These are phyloP conservation scores for Gadopsis marmoratus DNA, from an alignment of 2,797 vertebrate genomes.

Conservation along the genomic window DNA sequence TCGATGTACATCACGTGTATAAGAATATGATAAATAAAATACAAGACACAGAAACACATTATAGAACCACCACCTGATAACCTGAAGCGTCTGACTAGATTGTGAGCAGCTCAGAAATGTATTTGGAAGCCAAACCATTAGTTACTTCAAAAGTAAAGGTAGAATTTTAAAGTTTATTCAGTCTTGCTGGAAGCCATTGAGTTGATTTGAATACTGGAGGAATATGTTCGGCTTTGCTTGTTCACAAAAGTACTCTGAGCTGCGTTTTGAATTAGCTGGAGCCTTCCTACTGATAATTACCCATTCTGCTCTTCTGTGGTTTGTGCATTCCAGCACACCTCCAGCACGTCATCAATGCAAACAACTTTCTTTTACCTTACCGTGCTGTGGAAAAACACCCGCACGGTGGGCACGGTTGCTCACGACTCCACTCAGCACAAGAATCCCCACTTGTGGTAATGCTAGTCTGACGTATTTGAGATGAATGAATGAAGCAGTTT, in stretches of 20 bases:
- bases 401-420: background rate
- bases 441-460: background rate
- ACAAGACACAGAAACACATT: no score
- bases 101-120: background rate
- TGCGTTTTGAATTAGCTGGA: constrained; percentile 6
- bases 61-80: background rate
- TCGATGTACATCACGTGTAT: background rate
- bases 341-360: constrained; percentile 15
- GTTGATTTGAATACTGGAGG: background rate
- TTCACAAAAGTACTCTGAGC: background rate
- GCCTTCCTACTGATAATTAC: background rate
- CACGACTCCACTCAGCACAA: background rate
- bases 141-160: background rate
- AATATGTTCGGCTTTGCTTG: background rate
- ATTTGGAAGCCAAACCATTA: background rate
- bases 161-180: background rate
- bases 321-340: constrained; percentile 14
- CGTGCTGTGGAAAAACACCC: background rate
- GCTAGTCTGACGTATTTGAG: background rate
- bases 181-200: background rate
- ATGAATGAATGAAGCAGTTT: background rate
- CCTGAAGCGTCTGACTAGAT: background rate
- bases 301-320: background rate
- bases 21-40: background rate
- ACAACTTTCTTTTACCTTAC: background rate